Base-by-base conservation (phyloP, 2,888 invertebrate species). In the Drosophila vallismaia region DNA sequence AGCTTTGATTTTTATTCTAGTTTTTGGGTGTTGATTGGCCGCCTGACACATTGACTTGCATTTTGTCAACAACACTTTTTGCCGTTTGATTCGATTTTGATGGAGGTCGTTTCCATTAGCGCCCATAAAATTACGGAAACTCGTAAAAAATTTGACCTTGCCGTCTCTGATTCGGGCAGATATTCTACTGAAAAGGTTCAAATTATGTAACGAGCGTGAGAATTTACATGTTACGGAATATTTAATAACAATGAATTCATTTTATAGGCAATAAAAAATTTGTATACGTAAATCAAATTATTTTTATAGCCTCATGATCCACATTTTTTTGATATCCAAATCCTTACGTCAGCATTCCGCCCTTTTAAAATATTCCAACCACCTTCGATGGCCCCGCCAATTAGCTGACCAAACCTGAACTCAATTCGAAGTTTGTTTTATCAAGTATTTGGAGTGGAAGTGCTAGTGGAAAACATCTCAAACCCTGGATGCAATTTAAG, bases 1-100 rank as follows among this genome's bases (percentile, higher is more conserved):
- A 6, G 70, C 49, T 44, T 62, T 67, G 44, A 68, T 63, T 76
- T 49, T 49, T 19, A 53, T 68, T 68, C 66, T 45, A 51, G 57
- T 53, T 64, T 55, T 26, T 56, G 53, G 68, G 68, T 64, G 85
- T 69, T 69, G 83, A 69, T 85, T 85, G 79, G 56, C 44, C 55
- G 46, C 46, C 52, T 63, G 81, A 75, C 84, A 83, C 42, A 75
- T 77, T 86, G 88, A 80, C 88, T 77, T 86, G 85, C 75, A 86
- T 77, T 88, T 70, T 80, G 72, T 88, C 80, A 88, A 74, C 74
- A 53, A 58, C 86, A 58, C 19, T 66, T 88, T 76, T 76, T 28
- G 10, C 71, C 63, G 55, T 81, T 78, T 76, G 67, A 86, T 80
- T 80, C 62, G 62, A 76, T 69, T 69, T 75, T 86, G 83, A 88